Evolutionary conservation across 1,140 invertebrate genomes (phyloP), one percentile per base, ranked within the genome.

Genomic region (Penaeus indicus): DNA sequence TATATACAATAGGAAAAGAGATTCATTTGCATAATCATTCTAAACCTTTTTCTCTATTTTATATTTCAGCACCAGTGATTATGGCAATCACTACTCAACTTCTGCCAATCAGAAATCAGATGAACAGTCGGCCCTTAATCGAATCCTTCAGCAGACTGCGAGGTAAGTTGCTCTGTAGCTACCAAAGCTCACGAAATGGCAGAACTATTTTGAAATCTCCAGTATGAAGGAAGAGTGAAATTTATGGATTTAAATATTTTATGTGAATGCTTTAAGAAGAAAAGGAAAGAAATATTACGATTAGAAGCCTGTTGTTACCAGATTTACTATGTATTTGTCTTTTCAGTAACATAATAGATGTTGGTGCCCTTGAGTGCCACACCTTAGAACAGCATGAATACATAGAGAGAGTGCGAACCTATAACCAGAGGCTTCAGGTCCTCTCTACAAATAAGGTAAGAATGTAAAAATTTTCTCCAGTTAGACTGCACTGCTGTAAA

Each of bases 341-440:
- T 83, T 88, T 21, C 87, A 88, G 87, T 69, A 88, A 84, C 62
- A 84, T 88, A 47, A 88, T 88, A 83, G 87, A 88, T 84, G 87
- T 88, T 13, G 87, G 87, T 64, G 87, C 87, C 16, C 32, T 88
- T 21, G 87, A 88, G 42, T 88, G 82, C 27, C 87, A 88, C 75
- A 84, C 87, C 38, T 60, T 88, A 19, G 87, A 88, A 60, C 87
- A 88, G n/a, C 87, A 84, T 78, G 87, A 88, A 47, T 88, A 88
- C 61, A 77, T 88, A 79, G 87, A 88, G 38, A 75, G 87, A 77
- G 87, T 88, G 54, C 54, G 81, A 79, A 84, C 75, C 11, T 88
- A 88, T 25, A 88, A 88, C 60, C 87, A 88, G 32, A 47, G 81
- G n/a, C 60, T 88, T 21, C 62, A 88, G 27, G 60, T 75, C 27